Percentiles rank a stretch among this genome's conserved stretches.
These are phyloP conservation scores for Panonychus citri DNA, from an alignment of 1,140 invertebrate species.

Conservation along the genomic window DNA sequence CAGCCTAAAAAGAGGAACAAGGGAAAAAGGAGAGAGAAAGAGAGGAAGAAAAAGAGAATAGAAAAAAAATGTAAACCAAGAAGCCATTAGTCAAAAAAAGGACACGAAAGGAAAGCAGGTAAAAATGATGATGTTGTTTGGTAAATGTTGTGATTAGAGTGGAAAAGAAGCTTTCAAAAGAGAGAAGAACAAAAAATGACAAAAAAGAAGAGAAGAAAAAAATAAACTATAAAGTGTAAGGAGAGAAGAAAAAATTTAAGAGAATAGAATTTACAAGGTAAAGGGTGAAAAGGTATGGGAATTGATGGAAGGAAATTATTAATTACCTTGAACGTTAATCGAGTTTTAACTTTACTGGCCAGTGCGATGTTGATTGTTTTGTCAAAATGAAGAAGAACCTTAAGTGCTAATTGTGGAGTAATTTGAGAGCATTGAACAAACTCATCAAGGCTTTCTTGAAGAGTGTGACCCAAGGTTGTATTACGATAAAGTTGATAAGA, in stretches of 20 bases:
- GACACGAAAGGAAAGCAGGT: too few relatives aligned
- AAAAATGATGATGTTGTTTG: too few relatives aligned
- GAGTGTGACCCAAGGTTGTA: slow-evolving; percentile 82
- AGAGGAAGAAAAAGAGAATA: too few relatives aligned
- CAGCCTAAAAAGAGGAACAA: slow-evolving; percentile 41
- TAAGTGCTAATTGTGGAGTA: slow-evolving; percentile 64
- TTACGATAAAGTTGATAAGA: slow-evolving; percentile 86
- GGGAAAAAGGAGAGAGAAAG: too few relatives aligned
- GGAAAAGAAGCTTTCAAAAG: too few relatives aligned
- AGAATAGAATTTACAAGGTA: background rate
- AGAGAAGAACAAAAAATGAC: too few relatives aligned
- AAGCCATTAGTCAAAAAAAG: too few relatives aligned
- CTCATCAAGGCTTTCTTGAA: slow-evolving; percentile 87
- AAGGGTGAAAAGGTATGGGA: too few relatives aligned
- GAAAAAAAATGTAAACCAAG: too few relatives aligned
- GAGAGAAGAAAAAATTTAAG: slow-evolving; percentile 1
- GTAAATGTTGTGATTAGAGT: too few relatives aligned
- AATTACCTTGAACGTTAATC: slow-evolving; percentile 60
- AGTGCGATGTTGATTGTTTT: slow-evolving; percentile 85
- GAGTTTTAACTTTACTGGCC: slow-evolving; percentile 68
- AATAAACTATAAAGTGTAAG: slow-evolving; percentile 2
- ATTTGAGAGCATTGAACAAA: slow-evolving; percentile 84
- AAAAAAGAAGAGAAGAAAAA: slow-evolving; percentile 4
- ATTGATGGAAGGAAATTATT: too few relatives aligned
- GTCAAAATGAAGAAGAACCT: slow-evolving; percentile 86